Conservation (phyloP, 2,113 vertebrate genomes). For the Ia io region DNA sequence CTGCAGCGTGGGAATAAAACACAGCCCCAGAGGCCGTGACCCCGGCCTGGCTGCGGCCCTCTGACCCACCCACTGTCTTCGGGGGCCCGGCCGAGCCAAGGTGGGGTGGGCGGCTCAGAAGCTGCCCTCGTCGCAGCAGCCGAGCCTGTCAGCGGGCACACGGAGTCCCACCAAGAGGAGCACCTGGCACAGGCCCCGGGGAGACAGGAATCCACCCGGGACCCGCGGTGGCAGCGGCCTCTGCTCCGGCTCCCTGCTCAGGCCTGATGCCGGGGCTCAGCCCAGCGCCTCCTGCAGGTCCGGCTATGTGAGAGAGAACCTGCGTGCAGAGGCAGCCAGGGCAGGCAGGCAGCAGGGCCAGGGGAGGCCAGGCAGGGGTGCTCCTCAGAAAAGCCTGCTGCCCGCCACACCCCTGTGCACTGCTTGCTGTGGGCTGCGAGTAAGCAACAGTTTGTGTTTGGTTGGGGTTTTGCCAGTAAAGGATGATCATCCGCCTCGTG, state of each 20-base stretch:
- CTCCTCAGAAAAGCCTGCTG: neutral
- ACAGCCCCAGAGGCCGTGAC: neutral
- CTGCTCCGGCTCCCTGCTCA: neutral
- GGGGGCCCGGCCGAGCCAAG: neutral
- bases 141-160: neutral
- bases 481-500: neutral
- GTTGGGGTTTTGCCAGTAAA: neutral
- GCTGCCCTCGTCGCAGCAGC: accelerated
- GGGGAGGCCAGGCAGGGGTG: accelerated
- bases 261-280: neutral
- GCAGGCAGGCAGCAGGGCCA: neutral
- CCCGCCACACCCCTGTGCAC: neutral
- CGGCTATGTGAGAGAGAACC: neutral
- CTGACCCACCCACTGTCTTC: neutral
- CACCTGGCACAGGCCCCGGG: neutral
- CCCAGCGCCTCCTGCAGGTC: neutral
- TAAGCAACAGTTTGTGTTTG: neutral
- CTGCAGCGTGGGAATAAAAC: neutral
- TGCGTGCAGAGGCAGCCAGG: accelerated
- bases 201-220: neutral
- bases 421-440: neutral
- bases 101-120: neutral
- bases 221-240: neutral
- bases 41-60: neutral
- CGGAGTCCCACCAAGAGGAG: neutral